phyloP scores from a whole-genome alignment of 2,888 invertebrate species.

The Pachymerium ferrugineum region DNA sequence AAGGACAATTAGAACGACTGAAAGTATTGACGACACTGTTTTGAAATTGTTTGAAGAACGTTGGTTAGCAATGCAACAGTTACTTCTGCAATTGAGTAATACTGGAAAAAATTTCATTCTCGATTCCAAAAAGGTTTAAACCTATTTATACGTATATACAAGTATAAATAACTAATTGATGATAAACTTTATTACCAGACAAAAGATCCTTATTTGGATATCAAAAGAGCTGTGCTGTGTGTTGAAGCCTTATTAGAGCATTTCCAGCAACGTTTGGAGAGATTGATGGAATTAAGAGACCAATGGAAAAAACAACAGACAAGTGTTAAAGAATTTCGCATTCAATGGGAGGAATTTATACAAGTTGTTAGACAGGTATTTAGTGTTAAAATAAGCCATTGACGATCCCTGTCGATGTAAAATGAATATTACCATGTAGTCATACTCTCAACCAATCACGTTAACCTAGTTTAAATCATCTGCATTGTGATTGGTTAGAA shows the following conservation, averaged over 20 bases:
- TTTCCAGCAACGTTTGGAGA: conserved; percentile 59
- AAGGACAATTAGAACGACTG: conserved; percentile 53
- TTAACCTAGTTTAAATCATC: not conserved
- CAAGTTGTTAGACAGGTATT: conserved; percentile 62
- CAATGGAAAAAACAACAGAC: conserved; percentile 63
- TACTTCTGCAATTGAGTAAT: conserved; percentile 61
- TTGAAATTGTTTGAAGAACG: conserved; percentile 55
- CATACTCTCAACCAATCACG: too few relatives aligned
- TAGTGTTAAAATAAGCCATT: not conserved
- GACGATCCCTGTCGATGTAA: too few relatives aligned
- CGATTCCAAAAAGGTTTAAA: conserved; percentile 56
- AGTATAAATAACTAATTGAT: too few relatives aligned
- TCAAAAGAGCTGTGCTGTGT: conserved; percentile 60
- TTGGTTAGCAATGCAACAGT: conserved; percentile 60
- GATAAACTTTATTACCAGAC: conserved; percentile 49
- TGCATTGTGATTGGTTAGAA: too few relatives aligned
- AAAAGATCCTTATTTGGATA: conserved; percentile 64
- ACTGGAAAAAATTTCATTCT: conserved; percentile 63
- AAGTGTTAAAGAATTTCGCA: conserved; percentile 51
- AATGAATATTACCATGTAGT: too few relatives aligned
- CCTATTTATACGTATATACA: too few relatives aligned
- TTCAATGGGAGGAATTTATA: conserved; percentile 53
- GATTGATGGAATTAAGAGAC: conserved; percentile 64
- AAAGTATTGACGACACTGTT: conserved; percentile 50
- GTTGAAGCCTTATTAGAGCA: conserved; percentile 64